Evolutionary conservation across 1,140 invertebrate genomes (phyloP), one percentile per base, ranked within the genome.

Genomic region (Colletes latitarsis): DNA sequence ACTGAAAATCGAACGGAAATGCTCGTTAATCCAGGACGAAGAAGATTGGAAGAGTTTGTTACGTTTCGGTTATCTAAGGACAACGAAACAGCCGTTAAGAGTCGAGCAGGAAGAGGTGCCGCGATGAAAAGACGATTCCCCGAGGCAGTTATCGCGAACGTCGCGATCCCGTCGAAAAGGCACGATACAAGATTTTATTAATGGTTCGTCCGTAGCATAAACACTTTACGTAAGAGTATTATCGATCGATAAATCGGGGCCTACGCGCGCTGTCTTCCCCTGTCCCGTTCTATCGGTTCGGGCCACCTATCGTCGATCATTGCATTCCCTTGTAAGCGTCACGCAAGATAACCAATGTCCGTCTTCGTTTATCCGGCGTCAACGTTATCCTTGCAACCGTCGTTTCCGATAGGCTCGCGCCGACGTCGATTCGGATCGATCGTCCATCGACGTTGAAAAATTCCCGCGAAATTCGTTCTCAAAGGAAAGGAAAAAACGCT

Each of bases 221-320:
- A 92, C 88, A 91, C 88, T 90, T 92, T 92, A 91, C 89, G 83
- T 90, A 91, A 91, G 85, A 85, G 87, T 90, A 90, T 89, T 89
- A 91, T 91, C 90, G 88, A 85, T 87, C 86, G 88, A 92, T 92
- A 91, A 92, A 91, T 92, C 90, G 85, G 79, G 77, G 72, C 87
- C 86, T 89, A 88, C 86, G 82, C 85, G 71, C 73, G 15, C 52
- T 82, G 83, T 88, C 81, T 72, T 70, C 76, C 73, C 72, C 82
- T 77, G 83, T 85, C 86, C 78, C 67, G 46, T 85, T 85, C 80
- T 84, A 85, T 88, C 83, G 49, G 39, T 46, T 6, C 39, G 63
- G 49, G 21, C 81, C 84, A 69, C 84, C 83, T 88, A 90, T 90
- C 87, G 87, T 91, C 77, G 86, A 91, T 91, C 90, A 91, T 88